Evolutionary conservation across 2,113 vertebrate genomes (phyloP), one percentile per base, ranked within the genome.

Genomic region (Alexandromys fortis): DNA sequence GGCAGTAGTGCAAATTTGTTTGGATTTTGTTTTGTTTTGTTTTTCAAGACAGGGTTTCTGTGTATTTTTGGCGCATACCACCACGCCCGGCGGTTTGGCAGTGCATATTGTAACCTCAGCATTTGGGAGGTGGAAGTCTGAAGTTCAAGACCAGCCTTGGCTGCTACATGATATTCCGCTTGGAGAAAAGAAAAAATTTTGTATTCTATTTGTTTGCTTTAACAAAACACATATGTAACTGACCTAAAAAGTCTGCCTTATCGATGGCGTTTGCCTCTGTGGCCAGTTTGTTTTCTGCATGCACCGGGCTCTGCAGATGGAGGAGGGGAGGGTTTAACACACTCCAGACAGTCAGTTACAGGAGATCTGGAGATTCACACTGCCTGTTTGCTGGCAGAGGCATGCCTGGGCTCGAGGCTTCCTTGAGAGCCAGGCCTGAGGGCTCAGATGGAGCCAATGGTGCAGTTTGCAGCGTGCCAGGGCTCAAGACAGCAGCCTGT

Each of bases 391-490:
- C 85, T 17, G 58, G 68, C 49, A 72, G 49, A 70, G 79, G 28
- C 30, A 24, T 12, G 49, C 33, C 91, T 4, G 0, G 9, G 63
- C 68, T 72, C 8, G 1, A 30, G 81, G 81, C 38, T 30, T 86
- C 38, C 42, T 73, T 14, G 63, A 61, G 24, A 70, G 76, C 35
- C 55, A 1, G 6, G 77, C 72, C 42, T 0, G 7, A 3, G 22
- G 9, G 33, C 82, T 63, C 22, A 21, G 45, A 26, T 16, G 24
- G 47, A 30, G 1, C 13, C 26, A 14, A 55, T 42, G n/a, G 5
- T 0, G 12, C 52, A 7, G 78, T 38, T 10, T 6, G 0, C 1
- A 0, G n/a, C 2, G 14, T 0, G 1, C 2, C 4, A 49, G 1
- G 67, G 47, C 63, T 86, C 7, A 0, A 67, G 21, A 24, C 28